phyloP scores from a whole-genome alignment of 2,797 vertebrate genomes.

The Darevskia mixta region DNA sequence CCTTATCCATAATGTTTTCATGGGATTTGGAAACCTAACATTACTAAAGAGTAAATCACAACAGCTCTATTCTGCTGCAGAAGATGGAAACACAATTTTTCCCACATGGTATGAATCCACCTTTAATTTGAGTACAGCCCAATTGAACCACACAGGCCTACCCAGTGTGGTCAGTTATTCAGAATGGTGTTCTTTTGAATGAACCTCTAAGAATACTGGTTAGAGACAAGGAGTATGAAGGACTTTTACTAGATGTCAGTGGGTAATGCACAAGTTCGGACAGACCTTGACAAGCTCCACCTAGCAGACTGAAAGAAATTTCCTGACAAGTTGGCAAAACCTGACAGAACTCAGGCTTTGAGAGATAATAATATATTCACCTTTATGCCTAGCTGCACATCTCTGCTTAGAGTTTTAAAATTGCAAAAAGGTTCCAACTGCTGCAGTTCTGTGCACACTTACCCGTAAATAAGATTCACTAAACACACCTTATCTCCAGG shows the following conservation, averaged over 20 bases:
- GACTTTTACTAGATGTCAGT: background rate
- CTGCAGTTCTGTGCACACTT: background rate
- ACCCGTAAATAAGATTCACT: background rate
- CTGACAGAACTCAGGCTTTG: slow-evolving; percentile 1
- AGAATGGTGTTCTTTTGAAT: background rate
- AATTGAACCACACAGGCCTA: too few relatives aligned
- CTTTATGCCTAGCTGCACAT: background rate
- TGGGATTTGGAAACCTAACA: too few relatives aligned
- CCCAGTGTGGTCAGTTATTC: background rate
- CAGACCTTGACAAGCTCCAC: slow-evolving; percentile 4
- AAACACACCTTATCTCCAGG: background rate
- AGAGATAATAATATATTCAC: background rate
- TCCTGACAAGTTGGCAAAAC: slow-evolving; percentile 14
- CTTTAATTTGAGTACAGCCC: too few relatives aligned
- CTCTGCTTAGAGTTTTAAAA: background rate
- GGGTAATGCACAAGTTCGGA: slow-evolving; percentile 5
- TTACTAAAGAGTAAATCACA: too few relatives aligned
- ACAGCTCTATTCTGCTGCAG: too few relatives aligned
- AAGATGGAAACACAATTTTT: too few relatives aligned
- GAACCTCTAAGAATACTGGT: background rate
- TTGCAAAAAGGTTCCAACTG: background rate
- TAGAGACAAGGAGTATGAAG: background rate
- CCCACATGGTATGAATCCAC: too few relatives aligned
- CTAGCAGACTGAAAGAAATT: background rate
- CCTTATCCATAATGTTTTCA: too few relatives aligned